Evolutionary conservation across 2,113 vertebrate genomes (phyloP).

Genomic region (Passer domesticus): DNA sequence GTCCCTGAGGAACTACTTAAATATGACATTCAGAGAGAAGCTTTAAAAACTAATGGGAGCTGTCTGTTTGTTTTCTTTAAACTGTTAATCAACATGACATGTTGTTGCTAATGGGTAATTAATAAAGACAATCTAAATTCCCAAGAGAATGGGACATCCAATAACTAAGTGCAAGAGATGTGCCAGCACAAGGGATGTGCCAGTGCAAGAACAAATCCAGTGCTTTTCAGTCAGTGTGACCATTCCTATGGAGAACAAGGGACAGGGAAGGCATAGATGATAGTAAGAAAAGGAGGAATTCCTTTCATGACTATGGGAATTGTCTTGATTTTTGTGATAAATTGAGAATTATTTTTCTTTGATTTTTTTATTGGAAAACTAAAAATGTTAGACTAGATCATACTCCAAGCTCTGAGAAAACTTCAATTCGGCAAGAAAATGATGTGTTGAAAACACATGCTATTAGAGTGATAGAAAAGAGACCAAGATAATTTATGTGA

Average conservation of each 20-base stretch:
- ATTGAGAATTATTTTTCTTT: neutral
- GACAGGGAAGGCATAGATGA: neutral
- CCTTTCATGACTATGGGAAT: neutral
- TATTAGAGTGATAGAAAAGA: neutral
- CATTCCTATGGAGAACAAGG: neutral
- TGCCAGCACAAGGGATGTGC: neutral
- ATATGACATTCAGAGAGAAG: neutral
- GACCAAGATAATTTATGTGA: neutral
- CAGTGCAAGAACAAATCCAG: neutral
- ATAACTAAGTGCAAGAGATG: neutral
- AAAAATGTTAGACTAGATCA: neutral
- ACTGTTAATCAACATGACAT: neutral
- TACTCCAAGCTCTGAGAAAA: neutral
- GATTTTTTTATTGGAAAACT: neutral
- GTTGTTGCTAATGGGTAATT: neutral
- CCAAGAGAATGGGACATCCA: neutral
- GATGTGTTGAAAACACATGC: neutral
- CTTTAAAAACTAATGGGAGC: neutral
- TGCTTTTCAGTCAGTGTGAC: neutral
- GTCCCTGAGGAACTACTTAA: neutral
- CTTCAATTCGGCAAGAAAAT: neutral
- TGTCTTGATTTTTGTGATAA: neutral
- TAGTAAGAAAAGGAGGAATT: neutral
- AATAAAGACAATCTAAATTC: neutral
- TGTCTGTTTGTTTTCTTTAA: constrained; percentile 12